These are phyloP conservation scores for Diloba caeruleocephala DNA, from an alignment of 2,888 invertebrate species.

Conservation along the genomic window DNA sequence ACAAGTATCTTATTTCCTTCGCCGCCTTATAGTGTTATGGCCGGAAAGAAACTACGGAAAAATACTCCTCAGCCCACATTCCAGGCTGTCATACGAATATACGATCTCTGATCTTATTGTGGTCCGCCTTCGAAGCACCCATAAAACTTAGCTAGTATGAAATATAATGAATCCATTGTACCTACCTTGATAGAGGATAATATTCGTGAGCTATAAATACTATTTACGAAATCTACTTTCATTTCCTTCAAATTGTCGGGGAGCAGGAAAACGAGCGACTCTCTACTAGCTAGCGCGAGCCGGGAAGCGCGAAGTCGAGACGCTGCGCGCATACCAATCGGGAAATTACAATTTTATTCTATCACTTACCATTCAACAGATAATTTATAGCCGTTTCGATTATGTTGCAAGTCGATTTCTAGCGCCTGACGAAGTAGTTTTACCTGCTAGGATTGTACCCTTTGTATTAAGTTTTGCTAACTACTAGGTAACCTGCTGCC, in stretches of 20 bases:
- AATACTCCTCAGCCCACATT: too few species aligned
- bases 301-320: conserved; percentile 59
- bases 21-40: too few species aligned
- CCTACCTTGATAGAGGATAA: neutral
- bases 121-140: too few species aligned
- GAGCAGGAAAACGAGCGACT: conserved; percentile 77
- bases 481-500: too few species aligned
- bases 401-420: conserved; percentile 45
- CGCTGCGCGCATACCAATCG: conserved; percentile 74
- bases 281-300: conserved; percentile 69
- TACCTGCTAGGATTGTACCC: neutral
- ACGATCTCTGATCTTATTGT: too few species aligned
- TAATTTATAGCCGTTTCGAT: conserved; percentile 48
- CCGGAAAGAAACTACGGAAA: too few species aligned
- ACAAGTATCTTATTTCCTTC: too few species aligned
- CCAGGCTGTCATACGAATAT: too few species aligned
- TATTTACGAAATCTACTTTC: conserved; percentile 58
- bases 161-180: too few species aligned
- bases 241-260: conserved; percentile 66
- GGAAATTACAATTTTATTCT: conserved; percentile 63
- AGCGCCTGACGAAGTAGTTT: conserved; percentile 15
- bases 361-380: conserved; percentile 50
- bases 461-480: neutral
- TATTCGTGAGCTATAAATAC: neutral
- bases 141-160: too few species aligned